phyloP scores from a whole-genome alignment of 2,888 invertebrate species.

The Tillus elongatus region DNA sequence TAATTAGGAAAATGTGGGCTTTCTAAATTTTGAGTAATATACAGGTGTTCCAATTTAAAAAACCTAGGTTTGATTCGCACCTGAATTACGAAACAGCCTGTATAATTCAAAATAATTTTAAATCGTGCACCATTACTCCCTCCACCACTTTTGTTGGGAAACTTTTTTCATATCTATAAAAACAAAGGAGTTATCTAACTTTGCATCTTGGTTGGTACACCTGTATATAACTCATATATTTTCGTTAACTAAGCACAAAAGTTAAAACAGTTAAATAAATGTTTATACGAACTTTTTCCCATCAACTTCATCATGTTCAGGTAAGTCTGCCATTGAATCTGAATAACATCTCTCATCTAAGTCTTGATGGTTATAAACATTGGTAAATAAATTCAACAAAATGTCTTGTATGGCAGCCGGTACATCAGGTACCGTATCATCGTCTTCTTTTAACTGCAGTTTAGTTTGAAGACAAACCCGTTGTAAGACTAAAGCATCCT shows the following conservation, averaged over 20 bases:
- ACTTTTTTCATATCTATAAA: too few relatives aligned
- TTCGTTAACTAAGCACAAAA: slow-evolving; percentile 2
- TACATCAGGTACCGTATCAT: slow-evolving; percentile 84
- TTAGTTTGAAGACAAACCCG: slow-evolving; percentile 87
- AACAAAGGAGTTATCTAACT: too few relatives aligned
- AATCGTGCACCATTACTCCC: too few relatives aligned
- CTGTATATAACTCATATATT: too few relatives aligned
- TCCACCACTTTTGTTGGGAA: too few relatives aligned
- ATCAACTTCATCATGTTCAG: slow-evolving; percentile 74
- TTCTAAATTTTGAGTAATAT: too few relatives aligned
- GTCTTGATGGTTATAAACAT: slow-evolving; percentile 92
- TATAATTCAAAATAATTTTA: too few relatives aligned
- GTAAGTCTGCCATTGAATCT: slow-evolving; percentile 89
- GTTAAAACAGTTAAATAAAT: not conserved
- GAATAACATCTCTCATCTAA: slow-evolving; percentile 94
- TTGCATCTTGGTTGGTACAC: too few relatives aligned
- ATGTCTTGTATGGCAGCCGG: slow-evolving; percentile 83
- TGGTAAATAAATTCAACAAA: slow-evolving; percentile 81
- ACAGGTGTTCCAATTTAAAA: too few relatives aligned
- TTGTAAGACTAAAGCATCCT: slow-evolving; percentile 90
- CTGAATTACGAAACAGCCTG: too few relatives aligned
- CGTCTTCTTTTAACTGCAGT: slow-evolving; percentile 69
- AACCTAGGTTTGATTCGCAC: too few relatives aligned
- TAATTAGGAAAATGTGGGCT: too few relatives aligned
- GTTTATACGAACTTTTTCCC: slow-evolving; percentile 51